Conservation (phyloP, 2,888 invertebrate species). For the Limnephilus rhombicus region DNA sequence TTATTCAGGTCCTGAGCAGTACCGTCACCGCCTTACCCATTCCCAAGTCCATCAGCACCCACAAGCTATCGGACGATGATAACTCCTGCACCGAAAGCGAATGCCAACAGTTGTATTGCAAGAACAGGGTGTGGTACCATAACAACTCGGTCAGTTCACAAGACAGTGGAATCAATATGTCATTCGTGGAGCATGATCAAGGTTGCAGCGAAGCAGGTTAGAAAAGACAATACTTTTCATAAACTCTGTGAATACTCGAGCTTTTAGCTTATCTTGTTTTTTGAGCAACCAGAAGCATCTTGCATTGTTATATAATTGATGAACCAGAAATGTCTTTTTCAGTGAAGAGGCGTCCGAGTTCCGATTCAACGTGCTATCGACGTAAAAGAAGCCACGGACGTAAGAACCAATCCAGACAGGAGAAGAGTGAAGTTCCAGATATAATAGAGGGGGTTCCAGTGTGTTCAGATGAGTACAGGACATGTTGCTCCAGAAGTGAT, state of each 20-base stretch:
- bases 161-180: constrained; percentile 87
- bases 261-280: background rate
- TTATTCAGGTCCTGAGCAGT: constrained; percentile 75
- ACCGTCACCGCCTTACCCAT: constrained; percentile 72
- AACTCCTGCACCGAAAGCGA: constrained; percentile 73
- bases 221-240: background rate
- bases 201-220: constrained; percentile 72
- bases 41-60: constrained; percentile 78
- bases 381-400: constrained; percentile 73
- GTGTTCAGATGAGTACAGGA: constrained; percentile 72
- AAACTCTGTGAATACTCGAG: background rate
- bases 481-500: constrained; percentile 70
- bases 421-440: constrained; percentile 76
- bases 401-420: constrained; percentile 73
- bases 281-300: background rate
- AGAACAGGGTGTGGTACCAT: constrained; percentile 80
- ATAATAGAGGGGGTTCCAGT: constrained; percentile 77
- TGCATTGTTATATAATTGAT: background rate
- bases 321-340: constrained; percentile 65
- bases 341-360: constrained; percentile 73
- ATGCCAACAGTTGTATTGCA: constrained; percentile 74
- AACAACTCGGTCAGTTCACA: constrained; percentile 86
- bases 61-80: constrained; percentile 80
- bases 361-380: constrained; percentile 73
- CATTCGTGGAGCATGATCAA: constrained; percentile 82